Conservation (phyloP, 2,888 invertebrate genomes). For the Drosophila setosimentum region DNA sequence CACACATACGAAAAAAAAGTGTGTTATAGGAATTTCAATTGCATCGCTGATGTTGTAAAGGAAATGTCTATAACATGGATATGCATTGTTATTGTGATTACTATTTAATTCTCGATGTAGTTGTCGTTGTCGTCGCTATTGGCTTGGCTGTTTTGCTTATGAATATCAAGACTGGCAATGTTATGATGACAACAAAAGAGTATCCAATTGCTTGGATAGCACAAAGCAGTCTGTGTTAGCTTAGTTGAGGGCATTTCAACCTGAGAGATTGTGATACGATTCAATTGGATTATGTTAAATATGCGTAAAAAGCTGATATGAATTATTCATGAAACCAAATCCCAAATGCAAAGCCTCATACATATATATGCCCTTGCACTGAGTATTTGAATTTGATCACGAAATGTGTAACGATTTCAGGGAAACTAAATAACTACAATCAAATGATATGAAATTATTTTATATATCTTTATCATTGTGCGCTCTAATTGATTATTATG, state of each 20-base stretch:
- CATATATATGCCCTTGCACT: background rate
- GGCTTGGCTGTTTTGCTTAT: conserved; percentile 26
- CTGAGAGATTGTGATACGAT: background rate
- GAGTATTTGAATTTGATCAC: background rate
- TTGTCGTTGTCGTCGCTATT: conserved; percentile 26
- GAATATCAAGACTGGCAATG: conserved; percentile 16
- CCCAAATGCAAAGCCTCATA: background rate
- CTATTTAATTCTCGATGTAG: conserved; percentile 19
- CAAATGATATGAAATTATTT: background rate
- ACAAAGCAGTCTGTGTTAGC: background rate
- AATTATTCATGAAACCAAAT: conserved; percentile 20
- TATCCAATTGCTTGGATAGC: conserved; percentile 14
- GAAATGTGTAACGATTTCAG: background rate
- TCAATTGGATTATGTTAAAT: conserved; percentile 16
- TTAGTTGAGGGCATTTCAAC: conserved; percentile 2
- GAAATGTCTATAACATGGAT: conserved; percentile 46
- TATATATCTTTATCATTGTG: background rate
- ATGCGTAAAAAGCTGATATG: conserved; percentile 2
- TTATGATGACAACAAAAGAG: conserved; percentile 10
- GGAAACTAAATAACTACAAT: background rate
- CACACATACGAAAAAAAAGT: background rate
- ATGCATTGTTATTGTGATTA: conserved; percentile 39
- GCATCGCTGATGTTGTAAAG: conserved; percentile 46
- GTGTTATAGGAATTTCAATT: conserved; percentile 44
- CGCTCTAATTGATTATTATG: background rate